Evolutionary conservation across 2,797 vertebrate genomes (phyloP).

Genomic region (Halcyon badia): DNA sequence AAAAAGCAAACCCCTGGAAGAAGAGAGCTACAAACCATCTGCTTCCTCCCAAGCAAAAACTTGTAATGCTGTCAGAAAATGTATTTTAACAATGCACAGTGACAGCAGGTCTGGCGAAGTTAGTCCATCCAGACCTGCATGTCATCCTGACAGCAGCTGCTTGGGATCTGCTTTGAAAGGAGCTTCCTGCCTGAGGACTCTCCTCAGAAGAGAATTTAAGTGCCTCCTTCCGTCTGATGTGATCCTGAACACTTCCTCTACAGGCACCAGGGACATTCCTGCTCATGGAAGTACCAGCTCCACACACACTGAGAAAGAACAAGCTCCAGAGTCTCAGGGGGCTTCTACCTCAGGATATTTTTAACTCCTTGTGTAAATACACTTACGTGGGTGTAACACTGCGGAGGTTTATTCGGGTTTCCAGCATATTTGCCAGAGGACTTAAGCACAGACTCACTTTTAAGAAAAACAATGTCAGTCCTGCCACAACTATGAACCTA

Average conservation of each 20-base stretch:
- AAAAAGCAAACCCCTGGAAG: neutral
- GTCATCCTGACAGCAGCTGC: neutral
- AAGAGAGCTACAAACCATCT: neutral
- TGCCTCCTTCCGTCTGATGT: neutral
- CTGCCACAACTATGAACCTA: neutral
- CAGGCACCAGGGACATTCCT: accelerated
- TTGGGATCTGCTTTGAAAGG: neutral
- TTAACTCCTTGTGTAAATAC: neutral
- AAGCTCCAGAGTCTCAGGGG: neutral
- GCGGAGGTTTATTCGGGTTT: neutral
- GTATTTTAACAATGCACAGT: neutral
- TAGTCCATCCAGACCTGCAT: neutral
- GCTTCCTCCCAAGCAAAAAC: neutral
- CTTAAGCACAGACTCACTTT: neutral
- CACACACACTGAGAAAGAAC: neutral
- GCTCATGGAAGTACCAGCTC: neutral
- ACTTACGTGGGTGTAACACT: accelerated
- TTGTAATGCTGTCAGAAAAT: neutral
- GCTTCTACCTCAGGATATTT: neutral
- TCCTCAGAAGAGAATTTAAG: neutral
- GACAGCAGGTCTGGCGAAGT: neutral
- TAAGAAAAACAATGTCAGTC: neutral
- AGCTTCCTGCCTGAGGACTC: neutral
- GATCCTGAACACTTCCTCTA: accelerated
- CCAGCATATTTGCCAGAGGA: neutral